These are phyloP conservation scores for Stenodera caucasica DNA, from an alignment of 2,888 invertebrate species.

Conservation along the genomic window DNA sequence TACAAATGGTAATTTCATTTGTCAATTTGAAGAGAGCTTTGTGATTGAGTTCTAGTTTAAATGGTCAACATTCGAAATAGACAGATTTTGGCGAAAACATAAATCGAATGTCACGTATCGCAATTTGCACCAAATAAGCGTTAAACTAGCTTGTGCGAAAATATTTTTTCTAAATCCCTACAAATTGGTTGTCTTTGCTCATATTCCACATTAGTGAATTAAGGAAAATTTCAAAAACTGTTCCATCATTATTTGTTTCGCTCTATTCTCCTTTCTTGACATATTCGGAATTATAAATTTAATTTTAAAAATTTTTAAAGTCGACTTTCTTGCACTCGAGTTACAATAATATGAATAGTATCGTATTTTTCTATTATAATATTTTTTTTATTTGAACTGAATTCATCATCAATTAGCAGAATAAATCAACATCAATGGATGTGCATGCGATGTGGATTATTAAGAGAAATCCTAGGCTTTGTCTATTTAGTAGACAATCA, in stretches of 20 bases:
- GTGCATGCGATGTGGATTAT: not conserved
- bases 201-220: constrained; percentile 1
- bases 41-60: not conserved
- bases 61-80: not conserved
- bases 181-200: constrained; percentile 5
- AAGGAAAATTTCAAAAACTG: constrained; percentile 2
- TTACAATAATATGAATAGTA: not conserved
- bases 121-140: constrained; percentile 22
- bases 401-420: not conserved
- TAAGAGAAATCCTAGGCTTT: not conserved
- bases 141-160: constrained; percentile 25
- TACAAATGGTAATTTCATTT: constrained; percentile 6
- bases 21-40: constrained; percentile 5
- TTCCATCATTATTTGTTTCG: not conserved
- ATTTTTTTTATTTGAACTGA: too few relatives aligned
- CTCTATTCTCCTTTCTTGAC: not conserved
- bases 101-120: constrained; percentile 21
- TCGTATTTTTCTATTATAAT: not conserved
- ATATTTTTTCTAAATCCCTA: too few relatives aligned
- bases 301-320: constrained; percentile 3
- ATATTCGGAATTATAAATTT: constrained; percentile 1
- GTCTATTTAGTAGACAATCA: constrained; percentile 10
- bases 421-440: not conserved
- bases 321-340: not conserved
- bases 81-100: constrained; percentile 19